Percentiles rank a stretch among this genome's conserved stretches.
Evolutionary conservation across 2,113 vertebrate genomes (phyloP).

Genomic region (Semicossyphus pulcher): DNA sequence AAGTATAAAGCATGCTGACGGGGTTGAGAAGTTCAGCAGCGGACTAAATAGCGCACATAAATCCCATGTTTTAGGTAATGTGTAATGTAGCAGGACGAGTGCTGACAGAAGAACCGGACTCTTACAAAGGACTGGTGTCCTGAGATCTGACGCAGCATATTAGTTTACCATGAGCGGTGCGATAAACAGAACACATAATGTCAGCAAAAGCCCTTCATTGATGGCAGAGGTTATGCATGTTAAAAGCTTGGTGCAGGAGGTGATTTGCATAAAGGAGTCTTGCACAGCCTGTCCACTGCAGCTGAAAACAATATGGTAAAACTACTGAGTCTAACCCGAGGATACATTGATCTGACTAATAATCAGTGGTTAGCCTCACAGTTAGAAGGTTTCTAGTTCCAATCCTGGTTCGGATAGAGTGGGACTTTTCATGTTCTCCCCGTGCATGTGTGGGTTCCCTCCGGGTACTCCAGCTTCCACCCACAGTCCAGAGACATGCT

Average conservation of each 20-base stretch:
- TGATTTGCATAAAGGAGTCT: constrained; percentile 15
- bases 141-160: background rate
- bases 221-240: background rate
- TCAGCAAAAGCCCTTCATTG: constrained; percentile 14
- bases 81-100: background rate
- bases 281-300: constrained; percentile 4
- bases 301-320: background rate
- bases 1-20: background rate
- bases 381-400: too few species aligned
- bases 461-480: too few species aligned
- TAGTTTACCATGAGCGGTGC: background rate
- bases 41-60: background rate
- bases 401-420: too few species aligned
- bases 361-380: too few species aligned
- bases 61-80: constrained; percentile 2
- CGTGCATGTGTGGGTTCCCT: too few species aligned
- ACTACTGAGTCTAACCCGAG: background rate
- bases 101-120: background rate
- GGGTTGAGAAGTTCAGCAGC: constrained; percentile 1
- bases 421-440: too few species aligned
- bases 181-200: background rate
- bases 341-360: too few species aligned
- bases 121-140: background rate
- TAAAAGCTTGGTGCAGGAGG: constrained; percentile 6
- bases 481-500: too few species aligned